Percentiles rank a stretch among this genome's conserved stretches.
Evolutionary conservation across 2,888 invertebrate genomes (phyloP).

Genomic region (Atrina japonica): DNA sequence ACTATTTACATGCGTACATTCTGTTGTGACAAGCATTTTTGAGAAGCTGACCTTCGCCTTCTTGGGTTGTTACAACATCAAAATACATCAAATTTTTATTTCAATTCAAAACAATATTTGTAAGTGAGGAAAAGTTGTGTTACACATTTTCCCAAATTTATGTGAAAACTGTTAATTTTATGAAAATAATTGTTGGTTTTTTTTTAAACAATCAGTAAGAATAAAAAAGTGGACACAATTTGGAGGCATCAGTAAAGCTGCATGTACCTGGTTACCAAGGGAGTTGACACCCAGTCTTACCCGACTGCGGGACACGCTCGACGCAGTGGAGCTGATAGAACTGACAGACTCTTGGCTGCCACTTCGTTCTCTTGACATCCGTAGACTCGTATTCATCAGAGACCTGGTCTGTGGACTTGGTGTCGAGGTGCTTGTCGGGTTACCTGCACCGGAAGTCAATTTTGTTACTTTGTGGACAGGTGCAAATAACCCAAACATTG

Average conservation of each 20-base stretch:
- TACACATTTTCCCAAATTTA: no score
- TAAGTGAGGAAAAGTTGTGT: no score
- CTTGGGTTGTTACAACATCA: no score
- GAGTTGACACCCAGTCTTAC: constrained; percentile 89
- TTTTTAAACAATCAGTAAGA: no score
- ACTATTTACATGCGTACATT: no score
- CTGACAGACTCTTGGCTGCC: constrained; percentile 91
- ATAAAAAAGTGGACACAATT: no score
- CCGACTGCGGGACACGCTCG: constrained; percentile 83
- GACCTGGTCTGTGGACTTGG: constrained; percentile 65
- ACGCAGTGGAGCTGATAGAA: constrained; percentile 86
- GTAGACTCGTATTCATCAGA: constrained; percentile 64
- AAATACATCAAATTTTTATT: no score
- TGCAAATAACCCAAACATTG: constrained; percentile 95
- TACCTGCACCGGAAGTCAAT: constrained; percentile 81
- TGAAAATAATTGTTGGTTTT: no score
- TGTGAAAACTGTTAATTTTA: no score
- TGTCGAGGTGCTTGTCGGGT: constrained; percentile 32
- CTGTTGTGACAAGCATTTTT: no score
- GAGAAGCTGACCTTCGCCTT: no score
- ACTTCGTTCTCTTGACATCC: constrained; percentile 72
- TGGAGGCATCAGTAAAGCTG: constrained; percentile 65
- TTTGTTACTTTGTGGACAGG: constrained; percentile 93
- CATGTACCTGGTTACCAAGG: constrained; percentile 75
- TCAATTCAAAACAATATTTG: no score